These are phyloP conservation scores for Portevinia maculata DNA, from an alignment of 2,888 invertebrate species.

Conservation along the genomic window DNA sequence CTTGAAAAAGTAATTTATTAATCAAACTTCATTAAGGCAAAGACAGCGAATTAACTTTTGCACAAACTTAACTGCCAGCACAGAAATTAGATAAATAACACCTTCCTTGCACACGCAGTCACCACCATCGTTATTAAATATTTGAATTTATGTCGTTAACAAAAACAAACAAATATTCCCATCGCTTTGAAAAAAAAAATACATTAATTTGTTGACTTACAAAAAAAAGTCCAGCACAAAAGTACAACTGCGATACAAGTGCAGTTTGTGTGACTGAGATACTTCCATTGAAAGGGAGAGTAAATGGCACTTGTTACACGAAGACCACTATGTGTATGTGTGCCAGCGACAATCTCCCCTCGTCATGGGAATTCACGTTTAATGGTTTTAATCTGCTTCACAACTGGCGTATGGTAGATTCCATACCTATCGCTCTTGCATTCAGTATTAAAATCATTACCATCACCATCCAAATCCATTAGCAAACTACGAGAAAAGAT, in stretches of 20 bases:
- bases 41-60: neutral
- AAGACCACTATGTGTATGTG: neutral
- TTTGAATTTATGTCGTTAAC: neutral
- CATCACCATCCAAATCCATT: slow-evolving; percentile 17
- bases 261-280: slow-evolving; percentile 45
- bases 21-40: slow-evolving; percentile 1
- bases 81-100: neutral
- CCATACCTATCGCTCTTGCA: slow-evolving; percentile 52
- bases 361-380: slow-evolving; percentile 31
- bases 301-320: slow-evolving; percentile 27
- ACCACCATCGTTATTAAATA: neutral
- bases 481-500: slow-evolving; percentile 48
- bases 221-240: slow-evolving; percentile 41
- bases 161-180: slow-evolving; percentile 10
- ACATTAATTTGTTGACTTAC: neutral
- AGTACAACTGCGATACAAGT: slow-evolving; percentile 40
- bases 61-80: neutral
- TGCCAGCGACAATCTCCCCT: slow-evolving; percentile 4
- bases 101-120: neutral
- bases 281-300: slow-evolving; percentile 69
- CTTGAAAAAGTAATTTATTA: neutral
- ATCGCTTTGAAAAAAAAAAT: neutral
- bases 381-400: slow-evolving; percentile 52
- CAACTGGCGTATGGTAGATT: slow-evolving; percentile 22
- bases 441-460: slow-evolving; percentile 18